Base-by-base conservation (phyloP, 2,888 invertebrate genomes). In the Endotricha flammealis region DNA sequence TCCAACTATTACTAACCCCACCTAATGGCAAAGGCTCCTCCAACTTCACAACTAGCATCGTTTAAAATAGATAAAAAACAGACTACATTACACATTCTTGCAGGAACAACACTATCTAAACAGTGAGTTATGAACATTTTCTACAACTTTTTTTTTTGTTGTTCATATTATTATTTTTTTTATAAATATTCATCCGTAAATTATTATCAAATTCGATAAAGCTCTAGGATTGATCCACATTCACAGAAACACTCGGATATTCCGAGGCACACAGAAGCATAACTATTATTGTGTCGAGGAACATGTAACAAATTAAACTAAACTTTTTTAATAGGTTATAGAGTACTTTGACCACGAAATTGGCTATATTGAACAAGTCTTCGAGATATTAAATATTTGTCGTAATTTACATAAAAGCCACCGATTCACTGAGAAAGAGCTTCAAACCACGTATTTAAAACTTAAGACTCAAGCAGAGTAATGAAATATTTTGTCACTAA, bases 151-250 rank as follows among this genome's bases (percentile, higher is more conserved):
- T 50, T 41, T 52, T 50, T 57, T 55, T 51, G 40, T 41, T 58
- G 48, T 45, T 48, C 44, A 29, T 36, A 47, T 51, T 52, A 50
- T 47, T 48, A 50, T 47, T 54, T 65, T 62, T 66, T 68, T 64
- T 73, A 77, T 78, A 80, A 81, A 80, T 79, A 80, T 75, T 66
- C 65, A 64, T 74, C 67, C 75, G 62, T 85, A 83, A 82, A 83
- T 86, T 85, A 85, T 85, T 86, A 86, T 85, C 85, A 85, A 86
- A 85, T 82, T 83, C 76, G 81, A 85, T 86, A 86, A 86, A 86
- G 86, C 86, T 86, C 82, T 82, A 86, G 76, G 62, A 81, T 86
- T 86, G 86, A 72, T 86, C 85, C 83, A 81, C 83, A 76, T 85
- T 81, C 77, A 71, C 63, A 69, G 77, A 78, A 78, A 64, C 58